Evolutionary conservation across 2,888 invertebrate species (phyloP), one percentile per base, ranked within the genome.

Genomic region (Tiliacea aurago): DNA sequence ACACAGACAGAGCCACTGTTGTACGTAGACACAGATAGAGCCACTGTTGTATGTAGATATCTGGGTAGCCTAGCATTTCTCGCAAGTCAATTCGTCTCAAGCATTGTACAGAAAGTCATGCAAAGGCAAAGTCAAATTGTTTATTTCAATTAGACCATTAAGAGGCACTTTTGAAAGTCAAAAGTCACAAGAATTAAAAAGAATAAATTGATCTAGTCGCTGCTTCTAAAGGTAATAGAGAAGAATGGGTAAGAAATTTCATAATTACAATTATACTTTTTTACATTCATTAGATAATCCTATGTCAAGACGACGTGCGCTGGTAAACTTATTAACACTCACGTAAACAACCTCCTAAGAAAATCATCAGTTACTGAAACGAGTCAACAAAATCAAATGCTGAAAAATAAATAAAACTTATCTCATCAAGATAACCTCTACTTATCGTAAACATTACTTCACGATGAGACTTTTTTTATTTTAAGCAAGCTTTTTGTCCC

Each of bases 401-500:
- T 28, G 15, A 10, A 33, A 49, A 15, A 51, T 49, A 33, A 15
- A 51, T 51, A 51, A 45, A 64, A 33, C n/a, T 33, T 10, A 33
- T 28, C 28, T 20, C 33, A 63, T 33, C 43, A 37, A 58, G 43
- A 58, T 70, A 49, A 51, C 28, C 43, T 55, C 28, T 41, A 23
- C 15, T 73, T 66, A 53, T 23, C 37, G 28, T 47, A 11, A 74
- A 66, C 55, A 43, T 73, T 63, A 49, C 28, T 47, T 71, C 56
- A 2, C 20, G n/a, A 18, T 28, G 15, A 11, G 20, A 55, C n/a
- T 33, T 49, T 13, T 62, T 61, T 59, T 41, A 43, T 55, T 56
- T 61, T 61, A 62, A 59, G 51, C 20, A 72, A 53, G 51, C 7
- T 53, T 72, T 18, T 67, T 55, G 33, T 70, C 76, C 13, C 86